A percentile compares a stretch with the other conserved stretches of the same genome.
Conservation (phyloP, 2,113 vertebrate genomes). For the Nicator chloris region DNA sequence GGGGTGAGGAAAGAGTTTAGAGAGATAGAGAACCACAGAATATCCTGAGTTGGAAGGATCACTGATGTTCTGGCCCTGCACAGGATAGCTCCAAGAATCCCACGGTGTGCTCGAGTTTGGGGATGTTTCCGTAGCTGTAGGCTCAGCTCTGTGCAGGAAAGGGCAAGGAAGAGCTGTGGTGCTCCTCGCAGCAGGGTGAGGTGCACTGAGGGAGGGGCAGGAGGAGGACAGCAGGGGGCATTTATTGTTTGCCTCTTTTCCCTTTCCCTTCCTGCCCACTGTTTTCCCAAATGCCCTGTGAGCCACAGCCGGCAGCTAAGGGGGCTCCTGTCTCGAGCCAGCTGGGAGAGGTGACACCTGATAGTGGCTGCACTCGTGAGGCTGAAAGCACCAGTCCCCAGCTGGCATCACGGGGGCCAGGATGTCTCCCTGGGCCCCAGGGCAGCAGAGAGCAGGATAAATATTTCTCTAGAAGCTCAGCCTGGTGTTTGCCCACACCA, state of each 20-base stretch:
- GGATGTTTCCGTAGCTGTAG: neutral
- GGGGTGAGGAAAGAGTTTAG: neutral
- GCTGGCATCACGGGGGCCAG: fast-evolving
- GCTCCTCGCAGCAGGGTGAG: neutral
- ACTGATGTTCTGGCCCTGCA: neutral
- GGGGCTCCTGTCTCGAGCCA: neutral
- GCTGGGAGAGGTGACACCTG: neutral
- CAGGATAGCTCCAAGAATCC: neutral
- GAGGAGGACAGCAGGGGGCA: neutral
- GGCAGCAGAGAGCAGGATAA: neutral
- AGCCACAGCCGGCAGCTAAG: neutral
- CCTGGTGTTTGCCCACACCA: neutral
- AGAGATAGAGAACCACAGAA: neutral
- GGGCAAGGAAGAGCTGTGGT: neutral
- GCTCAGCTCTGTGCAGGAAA: neutral
- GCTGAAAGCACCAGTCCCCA: neutral
- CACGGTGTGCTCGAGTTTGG: fast-evolving
- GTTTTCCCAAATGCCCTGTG: neutral
- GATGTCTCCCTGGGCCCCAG: neutral
- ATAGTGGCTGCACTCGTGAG: neutral
- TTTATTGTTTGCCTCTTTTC: neutral
- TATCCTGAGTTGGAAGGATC: neutral
- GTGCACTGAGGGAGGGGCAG: fast-evolving
- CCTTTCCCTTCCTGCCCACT: neutral
- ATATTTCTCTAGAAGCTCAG: neutral